Conservation (phyloP, 2,113 vertebrate species). For the Chlamydotis undulata region DNA sequence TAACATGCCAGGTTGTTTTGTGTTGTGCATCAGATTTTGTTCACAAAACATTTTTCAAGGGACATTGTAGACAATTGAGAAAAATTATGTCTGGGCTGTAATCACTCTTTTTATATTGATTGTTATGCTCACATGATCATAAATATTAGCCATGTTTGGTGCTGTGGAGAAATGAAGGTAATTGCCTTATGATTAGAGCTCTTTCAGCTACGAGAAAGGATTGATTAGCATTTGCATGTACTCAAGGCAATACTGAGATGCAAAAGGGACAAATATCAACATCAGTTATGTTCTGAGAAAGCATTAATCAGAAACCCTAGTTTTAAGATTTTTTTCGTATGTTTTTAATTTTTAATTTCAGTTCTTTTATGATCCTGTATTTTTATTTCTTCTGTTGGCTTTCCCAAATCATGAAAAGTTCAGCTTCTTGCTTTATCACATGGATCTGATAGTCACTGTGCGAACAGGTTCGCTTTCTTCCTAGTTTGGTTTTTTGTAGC, state of each 20-base stretch:
- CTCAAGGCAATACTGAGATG: slow-evolving; percentile 75
- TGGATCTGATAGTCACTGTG: slow-evolving; percentile 62
- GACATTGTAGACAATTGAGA: slow-evolving; percentile 72
- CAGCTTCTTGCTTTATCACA: slow-evolving; percentile 61
- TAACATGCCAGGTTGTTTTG: slow-evolving; percentile 73
- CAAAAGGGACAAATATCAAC: slow-evolving; percentile 72
- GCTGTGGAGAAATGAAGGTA: slow-evolving; percentile 83
- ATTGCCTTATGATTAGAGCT: slow-evolving; percentile 85
- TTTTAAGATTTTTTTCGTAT: slow-evolving; percentile 33
- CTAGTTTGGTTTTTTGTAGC: slow-evolving; percentile 64
- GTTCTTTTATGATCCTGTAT: slow-evolving; percentile 17
- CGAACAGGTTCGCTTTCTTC: slow-evolving; percentile 69
- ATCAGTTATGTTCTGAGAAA: slow-evolving; percentile 69
- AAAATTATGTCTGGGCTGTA: slow-evolving; percentile 76
- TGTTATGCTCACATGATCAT: slow-evolving; percentile 82
- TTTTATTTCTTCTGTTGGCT: not conserved
- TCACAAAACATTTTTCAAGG: slow-evolving; percentile 70
- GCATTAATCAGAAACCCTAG: slow-evolving; percentile 60
- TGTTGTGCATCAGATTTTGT: slow-evolving; percentile 72
- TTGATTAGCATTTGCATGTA: slow-evolving; percentile 81
- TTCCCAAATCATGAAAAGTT: slow-evolving; percentile 66
- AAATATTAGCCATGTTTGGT: slow-evolving; percentile 85
- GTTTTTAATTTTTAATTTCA: not conserved
- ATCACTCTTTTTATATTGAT: slow-evolving; percentile 81
- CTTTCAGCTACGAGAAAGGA: slow-evolving; percentile 78